Percentiles rank a stretch among this genome's conserved stretches.
Conservation (phyloP, 1,140 invertebrate genomes). For the Pachyrhynchus sulphureomaculatus region DNA sequence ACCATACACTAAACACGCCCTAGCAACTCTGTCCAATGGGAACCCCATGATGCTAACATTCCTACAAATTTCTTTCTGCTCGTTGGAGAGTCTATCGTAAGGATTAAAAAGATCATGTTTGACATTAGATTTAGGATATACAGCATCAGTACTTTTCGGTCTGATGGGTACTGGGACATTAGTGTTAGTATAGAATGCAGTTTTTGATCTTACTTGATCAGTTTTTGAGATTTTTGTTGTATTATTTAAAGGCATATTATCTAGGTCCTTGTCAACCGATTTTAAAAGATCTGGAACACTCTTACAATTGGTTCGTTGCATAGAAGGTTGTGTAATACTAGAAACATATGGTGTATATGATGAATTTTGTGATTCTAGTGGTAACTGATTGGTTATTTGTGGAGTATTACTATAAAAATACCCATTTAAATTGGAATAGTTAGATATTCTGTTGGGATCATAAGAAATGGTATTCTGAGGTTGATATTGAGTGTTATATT, state of each 20-base stretch:
- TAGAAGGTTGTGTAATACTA: conserved; percentile 35
- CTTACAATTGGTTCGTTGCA: conserved; percentile 48
- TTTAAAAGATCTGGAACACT: conserved; percentile 73
- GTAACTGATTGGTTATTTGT: conserved; percentile 7
- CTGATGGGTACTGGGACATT: conserved; percentile 16
- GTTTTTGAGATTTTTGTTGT: neutral
- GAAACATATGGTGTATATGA: conserved; percentile 13
- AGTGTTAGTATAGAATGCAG: conserved; percentile 11
- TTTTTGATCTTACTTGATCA: conserved; percentile 2
- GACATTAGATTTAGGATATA: conserved; percentile 34
- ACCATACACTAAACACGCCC: conserved; percentile 72
- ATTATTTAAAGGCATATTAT: conserved; percentile 54
- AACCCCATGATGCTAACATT: conserved; percentile 84
- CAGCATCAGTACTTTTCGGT: conserved; percentile 33
- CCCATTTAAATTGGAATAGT: neutral
- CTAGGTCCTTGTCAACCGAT: conserved; percentile 68
- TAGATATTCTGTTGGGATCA: neutral
- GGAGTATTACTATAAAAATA: conserved; percentile 7
- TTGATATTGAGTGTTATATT: neutral
- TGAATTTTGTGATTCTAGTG: neutral
- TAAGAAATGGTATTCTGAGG: conserved; percentile 7
- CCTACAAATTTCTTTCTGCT: conserved; percentile 66
- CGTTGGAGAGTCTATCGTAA: conserved; percentile 58
- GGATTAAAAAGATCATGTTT: conserved; percentile 48
- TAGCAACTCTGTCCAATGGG: conserved; percentile 70